Evolutionary conservation across 2,113 vertebrate species (phyloP).

Genomic region (Fregetta grallaria): DNA sequence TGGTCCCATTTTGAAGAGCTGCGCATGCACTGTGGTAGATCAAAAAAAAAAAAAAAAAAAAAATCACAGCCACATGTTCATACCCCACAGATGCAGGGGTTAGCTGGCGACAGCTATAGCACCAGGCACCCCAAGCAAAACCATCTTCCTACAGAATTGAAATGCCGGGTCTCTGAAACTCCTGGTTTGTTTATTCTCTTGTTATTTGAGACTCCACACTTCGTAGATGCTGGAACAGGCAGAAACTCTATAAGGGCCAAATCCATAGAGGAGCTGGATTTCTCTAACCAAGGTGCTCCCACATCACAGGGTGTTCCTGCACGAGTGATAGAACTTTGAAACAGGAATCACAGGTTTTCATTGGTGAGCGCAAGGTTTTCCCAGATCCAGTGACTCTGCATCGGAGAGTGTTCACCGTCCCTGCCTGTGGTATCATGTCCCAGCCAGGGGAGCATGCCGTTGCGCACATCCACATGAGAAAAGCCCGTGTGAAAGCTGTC

Average conservation of each 20-base stretch:
- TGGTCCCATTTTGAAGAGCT: not conserved
- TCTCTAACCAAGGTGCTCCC: too few relatives aligned
- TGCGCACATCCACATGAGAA: accelerated
- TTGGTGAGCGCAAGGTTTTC: not conserved
- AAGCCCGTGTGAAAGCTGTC: not conserved
- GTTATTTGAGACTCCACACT: not conserved
- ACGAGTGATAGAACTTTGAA: too few relatives aligned
- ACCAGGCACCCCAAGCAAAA: not conserved
- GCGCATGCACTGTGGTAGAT: not conserved
- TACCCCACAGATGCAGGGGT: not conserved
- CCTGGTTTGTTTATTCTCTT: not conserved
- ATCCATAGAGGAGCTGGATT: not conserved
- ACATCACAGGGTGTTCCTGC: too few relatives aligned
- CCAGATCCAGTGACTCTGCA: not conserved
- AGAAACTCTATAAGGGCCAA: not conserved
- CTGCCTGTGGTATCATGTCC: not conserved
- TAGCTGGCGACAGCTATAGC: not conserved
- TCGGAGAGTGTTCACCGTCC: accelerated
- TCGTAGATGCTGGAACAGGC: not conserved
- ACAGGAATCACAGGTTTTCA: not conserved
- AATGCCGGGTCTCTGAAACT: not conserved
- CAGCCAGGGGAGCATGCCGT: not conserved
- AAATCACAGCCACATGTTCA: accelerated
- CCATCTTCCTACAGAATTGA: not conserved
- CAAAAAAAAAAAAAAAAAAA: not conserved